phyloP scores from a whole-genome alignment of 2,888 invertebrate genomes.

The Synergus umbraculus region DNA sequence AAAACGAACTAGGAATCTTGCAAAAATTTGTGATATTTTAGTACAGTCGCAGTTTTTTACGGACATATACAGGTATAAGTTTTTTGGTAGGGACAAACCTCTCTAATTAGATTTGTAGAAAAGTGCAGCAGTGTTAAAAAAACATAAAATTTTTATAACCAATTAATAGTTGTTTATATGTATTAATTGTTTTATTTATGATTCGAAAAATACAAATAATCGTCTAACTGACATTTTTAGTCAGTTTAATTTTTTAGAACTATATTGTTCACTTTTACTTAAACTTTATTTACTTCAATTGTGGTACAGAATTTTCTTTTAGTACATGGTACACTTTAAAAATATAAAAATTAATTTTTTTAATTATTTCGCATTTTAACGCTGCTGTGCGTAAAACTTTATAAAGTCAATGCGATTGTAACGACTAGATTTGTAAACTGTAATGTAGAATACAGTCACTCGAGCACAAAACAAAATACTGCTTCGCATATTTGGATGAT shows the following conservation, averaged over 20 bases:
- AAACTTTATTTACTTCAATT: background rate
- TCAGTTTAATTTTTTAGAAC: background rate
- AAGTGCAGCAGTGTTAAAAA: slow-evolving; percentile 11
- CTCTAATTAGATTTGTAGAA: slow-evolving; percentile 21
- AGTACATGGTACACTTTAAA: background rate
- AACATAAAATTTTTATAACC: background rate
- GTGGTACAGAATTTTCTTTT: background rate
- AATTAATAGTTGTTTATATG: background rate
- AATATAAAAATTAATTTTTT: background rate
- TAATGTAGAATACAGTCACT: slow-evolving; percentile 26
- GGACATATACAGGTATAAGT: slow-evolving; percentile 3
- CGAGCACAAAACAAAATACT: slow-evolving; percentile 36
- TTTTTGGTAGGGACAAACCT: slow-evolving; percentile 1
- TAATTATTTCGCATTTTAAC: background rate
- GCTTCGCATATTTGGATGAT: slow-evolving; percentile 24
- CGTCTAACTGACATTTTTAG: background rate
- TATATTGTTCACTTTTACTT: background rate
- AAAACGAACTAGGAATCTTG: background rate
- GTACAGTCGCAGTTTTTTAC: slow-evolving; percentile 10
- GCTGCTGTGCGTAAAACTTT: slow-evolving; percentile 18
- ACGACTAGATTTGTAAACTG: slow-evolving; percentile 29
- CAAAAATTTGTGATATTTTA: slow-evolving; percentile 32
- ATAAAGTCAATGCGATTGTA: slow-evolving; percentile 14
- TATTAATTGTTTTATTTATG: background rate
- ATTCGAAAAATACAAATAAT: background rate